Conservation (phyloP, 2,888 invertebrate species). For the Luperina nickerlii region DNA sequence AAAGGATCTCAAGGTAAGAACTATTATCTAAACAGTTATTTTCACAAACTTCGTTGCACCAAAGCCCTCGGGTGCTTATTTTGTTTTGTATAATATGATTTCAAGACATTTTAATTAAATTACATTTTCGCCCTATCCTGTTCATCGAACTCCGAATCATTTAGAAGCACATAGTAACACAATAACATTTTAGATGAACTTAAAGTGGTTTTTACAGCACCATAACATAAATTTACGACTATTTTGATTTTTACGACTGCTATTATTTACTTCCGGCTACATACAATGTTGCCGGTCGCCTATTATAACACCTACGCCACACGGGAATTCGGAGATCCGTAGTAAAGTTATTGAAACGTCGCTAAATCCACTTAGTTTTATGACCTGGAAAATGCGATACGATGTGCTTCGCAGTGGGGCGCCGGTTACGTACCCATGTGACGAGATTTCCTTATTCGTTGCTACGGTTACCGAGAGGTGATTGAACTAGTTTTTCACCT, state of each 20-base stretch:
- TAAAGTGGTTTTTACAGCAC: conserved; percentile 53
- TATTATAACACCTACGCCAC: conserved; percentile 65
- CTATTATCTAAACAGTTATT: too few species aligned
- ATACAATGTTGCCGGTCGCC: conserved; percentile 49
- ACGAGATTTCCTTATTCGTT: conserved; percentile 69
- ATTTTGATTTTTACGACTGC: conserved; percentile 62
- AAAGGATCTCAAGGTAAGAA: not conserved
- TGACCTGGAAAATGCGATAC: conserved; percentile 86
- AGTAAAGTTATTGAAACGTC: conserved; percentile 85
- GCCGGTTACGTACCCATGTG: conserved; percentile 55
- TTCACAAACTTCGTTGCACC: not conserved
- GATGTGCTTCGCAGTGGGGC: conserved; percentile 67
- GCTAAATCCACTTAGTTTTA: conserved; percentile 88
- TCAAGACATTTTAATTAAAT: not conserved
- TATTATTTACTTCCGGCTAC: conserved; percentile 49
- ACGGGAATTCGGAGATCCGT: conserved; percentile 67
- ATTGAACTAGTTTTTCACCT: conserved; percentile 54
- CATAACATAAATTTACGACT: conserved; percentile 54
- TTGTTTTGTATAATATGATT: not conserved
- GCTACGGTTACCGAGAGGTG: conserved; percentile 60
- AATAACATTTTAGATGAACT: conserved; percentile 46
- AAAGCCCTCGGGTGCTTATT: not conserved
- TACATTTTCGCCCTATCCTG: too few species aligned
- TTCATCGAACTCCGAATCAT: not conserved
- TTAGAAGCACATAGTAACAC: conserved; percentile 23